Conservation (phyloP, 2,888 invertebrate species). For the Galeruca laticollis region DNA sequence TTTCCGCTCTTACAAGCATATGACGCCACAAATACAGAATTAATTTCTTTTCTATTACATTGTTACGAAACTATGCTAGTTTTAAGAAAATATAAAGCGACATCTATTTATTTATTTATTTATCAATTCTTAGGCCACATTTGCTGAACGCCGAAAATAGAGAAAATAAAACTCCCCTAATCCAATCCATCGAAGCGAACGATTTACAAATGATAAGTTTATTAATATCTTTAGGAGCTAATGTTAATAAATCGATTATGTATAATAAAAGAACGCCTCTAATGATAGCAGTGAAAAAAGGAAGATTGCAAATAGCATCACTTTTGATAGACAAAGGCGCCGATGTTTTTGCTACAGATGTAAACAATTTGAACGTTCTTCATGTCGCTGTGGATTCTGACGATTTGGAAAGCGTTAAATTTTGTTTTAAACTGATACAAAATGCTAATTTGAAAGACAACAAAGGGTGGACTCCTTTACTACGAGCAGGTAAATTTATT, state of each 20-base stretch:
- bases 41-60: no score
- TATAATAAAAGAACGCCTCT: constrained; percentile 67
- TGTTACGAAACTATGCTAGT: no score
- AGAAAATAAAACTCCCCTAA: constrained; percentile 69
- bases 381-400: constrained; percentile 72
- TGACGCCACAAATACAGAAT: no score
- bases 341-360: constrained; percentile 57
- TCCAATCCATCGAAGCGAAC: constrained; percentile 69
- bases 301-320: constrained; percentile 60
- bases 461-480: constrained; percentile 71
- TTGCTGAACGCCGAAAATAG: constrained; percentile 68
- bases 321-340: constrained; percentile 65
- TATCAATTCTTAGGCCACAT: constrained; percentile 66
- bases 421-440: constrained; percentile 64
- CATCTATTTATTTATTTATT: no score
- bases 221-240: constrained; percentile 68
- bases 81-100: no score
- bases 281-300: constrained; percentile 67
- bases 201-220: constrained; percentile 65
- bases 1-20: no score
- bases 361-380: constrained; percentile 68
- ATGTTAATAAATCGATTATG: constrained; percentile 64
- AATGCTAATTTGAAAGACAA: constrained; percentile 65
- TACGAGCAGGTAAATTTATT: constrained; percentile 65
- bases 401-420: constrained; percentile 59